Conservation (phyloP, 2,113 vertebrate genomes). For the Sceloporus tristichus region DNA sequence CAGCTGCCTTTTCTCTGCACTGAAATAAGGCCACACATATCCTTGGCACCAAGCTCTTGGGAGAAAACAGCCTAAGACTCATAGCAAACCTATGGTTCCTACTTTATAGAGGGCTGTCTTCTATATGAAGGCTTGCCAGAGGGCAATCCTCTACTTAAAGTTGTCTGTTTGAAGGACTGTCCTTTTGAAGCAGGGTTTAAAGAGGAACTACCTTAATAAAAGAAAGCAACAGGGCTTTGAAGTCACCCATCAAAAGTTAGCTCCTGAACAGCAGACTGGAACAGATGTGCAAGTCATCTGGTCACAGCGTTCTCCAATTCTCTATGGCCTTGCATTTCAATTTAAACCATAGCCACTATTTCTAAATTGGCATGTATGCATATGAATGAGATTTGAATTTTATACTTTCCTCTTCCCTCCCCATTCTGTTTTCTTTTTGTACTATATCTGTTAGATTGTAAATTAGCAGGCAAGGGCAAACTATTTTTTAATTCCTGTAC, state of each 20-base stretch:
- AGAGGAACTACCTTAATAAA: background rate
- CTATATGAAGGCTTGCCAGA: background rate
- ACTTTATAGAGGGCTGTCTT: background rate
- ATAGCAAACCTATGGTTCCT: background rate
- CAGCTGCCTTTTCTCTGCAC: rapidly evolving
- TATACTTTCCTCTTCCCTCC: background rate
- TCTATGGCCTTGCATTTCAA: background rate
- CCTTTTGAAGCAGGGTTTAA: background rate
- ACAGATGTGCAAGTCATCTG: background rate
- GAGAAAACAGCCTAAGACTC: rapidly evolving
- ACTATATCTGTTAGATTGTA: background rate
- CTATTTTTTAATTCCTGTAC: background rate
- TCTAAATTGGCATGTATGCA: background rate
- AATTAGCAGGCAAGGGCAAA: background rate
- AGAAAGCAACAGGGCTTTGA: background rate
- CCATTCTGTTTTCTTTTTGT: background rate
- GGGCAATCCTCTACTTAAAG: background rate
- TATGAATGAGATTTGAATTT: background rate
- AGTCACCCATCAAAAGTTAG: background rate
- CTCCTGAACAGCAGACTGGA: background rate
- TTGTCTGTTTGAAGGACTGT: background rate
- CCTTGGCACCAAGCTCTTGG: rapidly evolving
- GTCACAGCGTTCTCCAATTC: background rate
- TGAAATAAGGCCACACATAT: background rate
- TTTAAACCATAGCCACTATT: background rate